A percentile compares a stretch with the other conserved stretches of the same genome.
Evolutionary conservation across 2,888 invertebrate species (phyloP).

Genomic region (Drosophila cracens): DNA sequence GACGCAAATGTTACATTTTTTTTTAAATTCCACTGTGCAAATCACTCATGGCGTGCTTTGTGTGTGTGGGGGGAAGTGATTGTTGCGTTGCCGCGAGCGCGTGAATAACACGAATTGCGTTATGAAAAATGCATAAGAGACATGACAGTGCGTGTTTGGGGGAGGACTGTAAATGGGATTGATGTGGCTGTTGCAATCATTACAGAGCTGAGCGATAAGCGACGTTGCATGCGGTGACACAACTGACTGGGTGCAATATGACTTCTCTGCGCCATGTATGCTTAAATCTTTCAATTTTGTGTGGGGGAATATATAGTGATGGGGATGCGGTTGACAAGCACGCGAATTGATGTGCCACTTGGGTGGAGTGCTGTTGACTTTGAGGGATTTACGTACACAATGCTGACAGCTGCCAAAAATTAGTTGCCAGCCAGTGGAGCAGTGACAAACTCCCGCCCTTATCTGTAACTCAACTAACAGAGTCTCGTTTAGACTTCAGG

Average conservation of each 20-base stretch:
- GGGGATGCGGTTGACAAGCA: constrained; percentile 58
- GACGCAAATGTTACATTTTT: background rate
- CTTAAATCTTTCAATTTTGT: constrained; percentile 31
- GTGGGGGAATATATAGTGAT: background rate
- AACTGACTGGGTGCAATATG: constrained; percentile 77
- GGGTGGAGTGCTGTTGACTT: constrained; percentile 73
- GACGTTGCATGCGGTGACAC: constrained; percentile 77
- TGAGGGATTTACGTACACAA: constrained; percentile 72
- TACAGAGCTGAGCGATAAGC: constrained; percentile 79
- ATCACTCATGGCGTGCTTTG: constrained; percentile 2
- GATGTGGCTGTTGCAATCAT: constrained; percentile 66
- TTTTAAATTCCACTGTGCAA: constrained; percentile 34
- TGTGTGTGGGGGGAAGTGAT: constrained; percentile 1
- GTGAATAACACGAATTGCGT: constrained; percentile 58
- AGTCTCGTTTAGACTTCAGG: constrained; percentile 18
- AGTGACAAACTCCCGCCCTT: background rate
- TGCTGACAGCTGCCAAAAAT: constrained; percentile 74
- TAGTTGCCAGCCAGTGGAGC: constrained; percentile 50
- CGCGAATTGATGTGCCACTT: constrained; percentile 80
- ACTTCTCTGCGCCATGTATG: constrained; percentile 51
- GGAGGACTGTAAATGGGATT: constrained; percentile 3
- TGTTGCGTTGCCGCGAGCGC: constrained; percentile 27
- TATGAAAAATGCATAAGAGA: constrained; percentile 60
- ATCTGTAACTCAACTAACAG: constrained; percentile 23
- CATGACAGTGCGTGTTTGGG: constrained; percentile 25